Evolutionary conservation across 2,888 invertebrate genomes (phyloP).

Genomic region (Cephus nigrinus): DNA sequence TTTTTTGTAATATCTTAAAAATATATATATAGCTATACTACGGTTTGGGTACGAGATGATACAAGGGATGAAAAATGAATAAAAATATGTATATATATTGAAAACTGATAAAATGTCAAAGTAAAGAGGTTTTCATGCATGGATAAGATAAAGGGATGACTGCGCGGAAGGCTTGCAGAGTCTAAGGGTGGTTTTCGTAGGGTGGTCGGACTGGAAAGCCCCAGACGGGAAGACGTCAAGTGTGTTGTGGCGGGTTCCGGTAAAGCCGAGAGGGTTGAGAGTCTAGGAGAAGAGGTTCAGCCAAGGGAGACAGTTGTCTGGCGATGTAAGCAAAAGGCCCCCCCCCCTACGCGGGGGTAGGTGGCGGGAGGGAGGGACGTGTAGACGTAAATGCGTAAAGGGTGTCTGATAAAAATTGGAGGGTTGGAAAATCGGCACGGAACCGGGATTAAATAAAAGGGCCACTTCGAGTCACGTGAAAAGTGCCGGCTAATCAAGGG

Average conservation of each 20-base stretch:
- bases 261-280: conserved; percentile 42
- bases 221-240: conserved; percentile 33
- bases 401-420: not conserved
- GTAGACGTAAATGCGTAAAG: not conserved
- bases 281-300: conserved; percentile 4
- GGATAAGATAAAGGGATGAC: not conserved
- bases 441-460: not conserved
- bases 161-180: not conserved
- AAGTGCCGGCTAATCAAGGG: not conserved
- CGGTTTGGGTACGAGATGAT: not conserved
- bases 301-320: not conserved
- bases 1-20: not conserved
- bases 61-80: not conserved
- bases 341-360: too few relatives aligned
- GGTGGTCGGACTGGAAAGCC: not conserved
- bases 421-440: not conserved
- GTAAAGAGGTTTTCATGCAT: not conserved
- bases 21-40: not conserved
- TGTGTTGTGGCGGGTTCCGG: conserved; percentile 40
- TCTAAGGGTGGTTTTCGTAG: not conserved
- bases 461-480: not conserved
- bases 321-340: not conserved
- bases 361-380: not conserved
- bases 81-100: not conserved
- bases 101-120: not conserved